Evolutionary conservation across 2,797 vertebrate genomes (phyloP).

Genomic region (Megaceryle alcyon): DNA sequence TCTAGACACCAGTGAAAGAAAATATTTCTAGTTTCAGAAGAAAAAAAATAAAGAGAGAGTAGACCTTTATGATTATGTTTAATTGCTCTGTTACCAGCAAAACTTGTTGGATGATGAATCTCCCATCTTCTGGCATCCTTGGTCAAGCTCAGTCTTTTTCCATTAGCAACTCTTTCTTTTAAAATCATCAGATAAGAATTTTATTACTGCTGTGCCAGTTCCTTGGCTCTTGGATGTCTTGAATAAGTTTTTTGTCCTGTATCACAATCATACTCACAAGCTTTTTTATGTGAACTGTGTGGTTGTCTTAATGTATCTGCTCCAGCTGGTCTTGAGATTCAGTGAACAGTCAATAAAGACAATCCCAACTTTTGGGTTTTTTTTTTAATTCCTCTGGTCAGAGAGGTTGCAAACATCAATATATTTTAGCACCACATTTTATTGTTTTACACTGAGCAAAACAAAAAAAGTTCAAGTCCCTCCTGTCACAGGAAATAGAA

Average conservation of each 20-base stretch:
- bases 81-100: constrained; percentile 7
- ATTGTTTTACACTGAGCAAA: neutral
- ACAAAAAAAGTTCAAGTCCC: neutral
- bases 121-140: neutral
- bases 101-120: neutral
- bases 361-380: neutral
- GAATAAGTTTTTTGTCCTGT: neutral
- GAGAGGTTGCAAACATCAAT: neutral
- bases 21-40: constrained; percentile 63
- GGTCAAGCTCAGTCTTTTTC: neutral
- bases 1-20: constrained; percentile 66
- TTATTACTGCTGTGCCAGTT: neutral
- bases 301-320: neutral
- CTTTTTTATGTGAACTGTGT: neutral
- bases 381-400: neutral
- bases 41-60: neutral
- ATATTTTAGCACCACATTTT: neutral
- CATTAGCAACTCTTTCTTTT: neutral
- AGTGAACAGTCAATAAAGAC: neutral
- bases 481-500: neutral
- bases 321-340: neutral
- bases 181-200: neutral
- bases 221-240: neutral
- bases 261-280: neutral
- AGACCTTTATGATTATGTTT: constrained; percentile 39